These are phyloP conservation scores for Hiodon alosoides DNA, from an alignment of 2,113 vertebrate genomes.

Conservation along the genomic window DNA sequence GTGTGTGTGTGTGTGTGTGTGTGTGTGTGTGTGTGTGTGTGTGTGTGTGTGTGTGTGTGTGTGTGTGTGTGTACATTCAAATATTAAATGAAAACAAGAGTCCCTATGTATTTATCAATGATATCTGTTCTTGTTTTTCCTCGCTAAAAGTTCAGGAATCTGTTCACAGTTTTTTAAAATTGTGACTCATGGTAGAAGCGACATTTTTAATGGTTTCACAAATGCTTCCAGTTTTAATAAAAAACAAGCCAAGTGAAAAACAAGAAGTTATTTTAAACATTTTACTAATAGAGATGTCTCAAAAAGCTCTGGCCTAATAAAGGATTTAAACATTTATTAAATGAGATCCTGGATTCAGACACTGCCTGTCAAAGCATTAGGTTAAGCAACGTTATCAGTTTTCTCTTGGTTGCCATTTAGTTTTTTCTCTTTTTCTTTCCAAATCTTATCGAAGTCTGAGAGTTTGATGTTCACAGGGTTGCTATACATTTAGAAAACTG, in stretches of 20 bases:
- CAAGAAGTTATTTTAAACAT: slow-evolving; percentile 24
- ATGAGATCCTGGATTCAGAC: not conserved
- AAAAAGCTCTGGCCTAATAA: not conserved
- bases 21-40: slow-evolving; percentile 9
- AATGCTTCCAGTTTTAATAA: slow-evolving; percentile 19
- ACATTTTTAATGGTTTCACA: slow-evolving; percentile 36
- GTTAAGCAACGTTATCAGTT: not conserved
- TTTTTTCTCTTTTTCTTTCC: slow-evolving; percentile 4
- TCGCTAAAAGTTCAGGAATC: slow-evolving; percentile 36
- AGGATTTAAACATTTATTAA: slow-evolving; percentile 4
- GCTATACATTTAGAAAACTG: slow-evolving; percentile 22
- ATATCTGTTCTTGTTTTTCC: slow-evolving; percentile 31
- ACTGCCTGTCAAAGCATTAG: not conserved
- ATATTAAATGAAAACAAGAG: slow-evolving; percentile 20
- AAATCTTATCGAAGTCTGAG: not conserved
- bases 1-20: not conserved
- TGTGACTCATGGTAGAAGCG: slow-evolving; percentile 20
- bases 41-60: not conserved
- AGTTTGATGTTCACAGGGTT: slow-evolving; percentile 3
- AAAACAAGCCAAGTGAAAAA: slow-evolving; percentile 10
- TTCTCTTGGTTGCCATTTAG: not conserved
- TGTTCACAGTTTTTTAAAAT: slow-evolving; percentile 29
- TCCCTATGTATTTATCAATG: slow-evolving; percentile 22
- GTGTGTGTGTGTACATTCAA: not conserved
- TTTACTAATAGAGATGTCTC: not conserved